phyloP scores from a whole-genome alignment of 2,888 invertebrate species.

The Hydriomena furcata region DNA sequence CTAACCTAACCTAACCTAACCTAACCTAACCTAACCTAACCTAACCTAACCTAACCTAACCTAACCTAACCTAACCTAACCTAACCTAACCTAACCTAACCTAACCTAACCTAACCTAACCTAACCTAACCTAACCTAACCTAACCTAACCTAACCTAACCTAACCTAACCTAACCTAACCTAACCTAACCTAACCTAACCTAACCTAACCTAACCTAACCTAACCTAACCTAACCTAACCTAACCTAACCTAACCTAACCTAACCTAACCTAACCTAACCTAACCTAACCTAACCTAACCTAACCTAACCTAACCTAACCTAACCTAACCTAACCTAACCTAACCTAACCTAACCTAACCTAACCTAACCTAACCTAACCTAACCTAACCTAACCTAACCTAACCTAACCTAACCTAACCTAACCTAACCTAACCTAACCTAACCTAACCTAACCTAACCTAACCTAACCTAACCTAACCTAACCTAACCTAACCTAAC shows the following conservation, averaged over 20 bases:
- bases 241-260: slow-evolving; percentile 1
- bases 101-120: slow-evolving; percentile 1
- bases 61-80: neutral
- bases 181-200: neutral
- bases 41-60: neutral
- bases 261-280: slow-evolving; percentile 1
- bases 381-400: neutral
- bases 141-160: neutral
- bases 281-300: slow-evolving; percentile 1
- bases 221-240: slow-evolving; percentile 1
- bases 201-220: neutral
- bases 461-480: neutral
- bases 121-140: slow-evolving; percentile 1
- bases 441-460: neutral
- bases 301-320: slow-evolving; percentile 1
- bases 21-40: slow-evolving; percentile 1
- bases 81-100: neutral
- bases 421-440: slow-evolving; percentile 1
- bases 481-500: neutral
- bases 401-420: slow-evolving; percentile 1
- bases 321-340: slow-evolving; percentile 1
- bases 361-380: neutral
- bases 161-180: neutral
- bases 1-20: slow-evolving; percentile 1
- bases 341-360: neutral